These are phyloP conservation scores for Globia sparganii DNA, from an alignment of 2,888 invertebrate species.

Conservation along the genomic window DNA sequence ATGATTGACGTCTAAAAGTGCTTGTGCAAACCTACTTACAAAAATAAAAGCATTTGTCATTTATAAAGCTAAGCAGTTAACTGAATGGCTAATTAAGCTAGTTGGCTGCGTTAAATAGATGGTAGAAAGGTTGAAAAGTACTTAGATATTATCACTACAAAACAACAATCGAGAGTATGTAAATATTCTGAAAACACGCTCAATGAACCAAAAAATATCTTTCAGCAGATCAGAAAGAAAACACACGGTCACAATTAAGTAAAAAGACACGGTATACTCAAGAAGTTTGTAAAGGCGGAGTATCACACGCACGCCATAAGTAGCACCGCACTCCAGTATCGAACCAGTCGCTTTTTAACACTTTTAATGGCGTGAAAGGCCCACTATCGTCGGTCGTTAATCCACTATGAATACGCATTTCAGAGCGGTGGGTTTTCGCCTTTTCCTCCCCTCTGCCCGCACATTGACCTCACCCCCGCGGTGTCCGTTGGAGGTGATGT, in stretches of 20 bases:
- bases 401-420: constrained; percentile 77
- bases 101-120: too few relatives aligned
- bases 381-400: constrained; percentile 82
- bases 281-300: not conserved
- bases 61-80: too few relatives aligned
- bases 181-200: not conserved
- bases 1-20: too few relatives aligned
- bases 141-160: too few relatives aligned
- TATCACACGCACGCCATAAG: constrained; percentile 36
- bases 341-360: constrained; percentile 80
- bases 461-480: constrained; percentile 18
- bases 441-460: not conserved
- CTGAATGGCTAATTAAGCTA: too few relatives aligned
- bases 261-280: not conserved
- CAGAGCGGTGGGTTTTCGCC: constrained; percentile 56
- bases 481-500: constrained; percentile 51
- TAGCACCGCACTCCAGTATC: constrained; percentile 58
- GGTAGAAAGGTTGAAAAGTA: too few relatives aligned
- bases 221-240: not conserved
- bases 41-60: too few relatives aligned
- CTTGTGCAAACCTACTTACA: too few relatives aligned
- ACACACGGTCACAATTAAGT: not conserved
- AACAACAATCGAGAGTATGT: not conserved
- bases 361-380: constrained; percentile 82
- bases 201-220: not conserved